Conservation (phyloP, 2,113 vertebrate species). For the Pomatorhinus ruficollis region DNA sequence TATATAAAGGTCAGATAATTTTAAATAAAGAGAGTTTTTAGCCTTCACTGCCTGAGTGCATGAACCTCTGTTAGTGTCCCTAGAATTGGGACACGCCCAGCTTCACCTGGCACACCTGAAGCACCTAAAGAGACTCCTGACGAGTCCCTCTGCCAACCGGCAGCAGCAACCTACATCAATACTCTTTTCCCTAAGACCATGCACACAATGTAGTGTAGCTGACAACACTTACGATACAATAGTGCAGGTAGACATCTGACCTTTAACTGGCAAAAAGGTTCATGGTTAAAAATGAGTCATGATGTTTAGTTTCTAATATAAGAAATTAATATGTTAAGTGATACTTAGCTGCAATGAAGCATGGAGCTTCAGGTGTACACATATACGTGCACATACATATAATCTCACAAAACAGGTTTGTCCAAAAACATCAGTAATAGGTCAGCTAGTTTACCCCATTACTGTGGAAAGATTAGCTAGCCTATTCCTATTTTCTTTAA, state of each 20-base stretch:
- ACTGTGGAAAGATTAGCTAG: background rate
- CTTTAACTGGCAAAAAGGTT: background rate
- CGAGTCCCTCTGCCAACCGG: too few species aligned
- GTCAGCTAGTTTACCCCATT: background rate
- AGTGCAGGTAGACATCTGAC: background rate
- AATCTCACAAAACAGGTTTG: background rate
- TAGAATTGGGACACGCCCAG: too few species aligned
- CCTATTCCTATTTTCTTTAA: background rate
- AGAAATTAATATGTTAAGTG: background rate
- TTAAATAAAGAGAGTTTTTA: too few species aligned
- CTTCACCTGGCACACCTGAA: too few species aligned
- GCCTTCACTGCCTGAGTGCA: too few species aligned
- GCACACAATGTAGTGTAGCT: accelerated
- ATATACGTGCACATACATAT: background rate
- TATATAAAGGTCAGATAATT: too few species aligned
- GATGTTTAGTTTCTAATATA: background rate
- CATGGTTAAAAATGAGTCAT: background rate
- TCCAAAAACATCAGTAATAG: background rate
- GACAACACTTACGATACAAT: background rate
- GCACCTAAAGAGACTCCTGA: too few species aligned
- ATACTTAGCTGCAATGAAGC: background rate
- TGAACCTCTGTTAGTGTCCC: too few species aligned
- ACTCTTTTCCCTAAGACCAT: background rate
- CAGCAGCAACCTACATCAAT: too few species aligned
- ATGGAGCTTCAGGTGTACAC: background rate